Conservation (phyloP, 2,888 invertebrate species). For the Sylvicola cinctus region DNA sequence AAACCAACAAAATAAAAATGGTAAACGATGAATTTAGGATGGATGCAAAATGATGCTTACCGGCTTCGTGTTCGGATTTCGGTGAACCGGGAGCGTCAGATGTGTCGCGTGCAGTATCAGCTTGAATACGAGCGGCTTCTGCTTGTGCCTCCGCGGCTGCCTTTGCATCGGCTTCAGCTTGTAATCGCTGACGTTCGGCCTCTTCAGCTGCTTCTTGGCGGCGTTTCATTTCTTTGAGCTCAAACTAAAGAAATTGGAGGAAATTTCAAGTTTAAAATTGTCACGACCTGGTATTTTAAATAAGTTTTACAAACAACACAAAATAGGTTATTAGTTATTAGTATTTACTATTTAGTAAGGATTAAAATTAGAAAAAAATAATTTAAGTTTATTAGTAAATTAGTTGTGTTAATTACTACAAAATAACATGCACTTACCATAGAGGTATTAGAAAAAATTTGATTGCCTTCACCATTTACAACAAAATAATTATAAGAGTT, state of each 20-base stretch:
- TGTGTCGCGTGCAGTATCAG: constrained; percentile 17
- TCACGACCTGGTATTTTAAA: not conserved
- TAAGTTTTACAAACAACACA: constrained; percentile 2
- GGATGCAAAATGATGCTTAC: too few relatives aligned
- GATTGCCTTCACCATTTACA: too few relatives aligned
- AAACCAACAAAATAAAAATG: too few relatives aligned
- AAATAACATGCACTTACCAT: too few relatives aligned
- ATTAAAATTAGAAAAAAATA: not conserved
- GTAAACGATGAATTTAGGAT: too few relatives aligned
- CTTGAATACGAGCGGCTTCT: constrained; percentile 21
- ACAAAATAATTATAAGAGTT: too few relatives aligned
- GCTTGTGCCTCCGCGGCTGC: constrained; percentile 33
- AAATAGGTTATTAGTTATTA: constrained; percentile 3
- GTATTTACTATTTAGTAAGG: not conserved
- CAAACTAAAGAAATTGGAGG: constrained; percentile 44
- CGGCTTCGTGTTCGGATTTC: constrained; percentile 19
- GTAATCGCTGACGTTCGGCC: constrained; percentile 50
- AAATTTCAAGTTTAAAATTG: constrained; percentile 1
- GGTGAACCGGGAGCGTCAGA: constrained; percentile 19
- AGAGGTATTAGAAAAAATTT: too few relatives aligned
- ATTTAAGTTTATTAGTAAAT: too few relatives aligned
- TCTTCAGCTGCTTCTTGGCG: constrained; percentile 70
- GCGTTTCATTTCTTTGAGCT: constrained; percentile 86
- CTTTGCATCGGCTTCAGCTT: constrained; percentile 29
- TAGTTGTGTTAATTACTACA: too few relatives aligned